Evolutionary conservation across 1,140 invertebrate species (phyloP), one percentile per base, ranked within the genome.

Genomic region (Grapholita molesta): DNA sequence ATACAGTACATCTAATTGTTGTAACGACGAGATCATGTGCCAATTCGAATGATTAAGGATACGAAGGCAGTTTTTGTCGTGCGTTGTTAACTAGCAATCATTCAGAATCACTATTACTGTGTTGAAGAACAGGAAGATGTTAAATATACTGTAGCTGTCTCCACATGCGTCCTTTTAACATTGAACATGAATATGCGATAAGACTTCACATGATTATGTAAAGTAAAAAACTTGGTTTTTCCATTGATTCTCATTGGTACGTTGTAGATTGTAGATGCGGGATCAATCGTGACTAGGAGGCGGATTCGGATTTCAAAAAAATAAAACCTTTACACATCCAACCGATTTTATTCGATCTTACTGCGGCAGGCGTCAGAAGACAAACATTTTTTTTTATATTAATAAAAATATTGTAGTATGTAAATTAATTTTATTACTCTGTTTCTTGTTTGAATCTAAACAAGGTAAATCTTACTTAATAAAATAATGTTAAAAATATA

Each of bases 21-120:
- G 15, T 61, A 61, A 61, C 25, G 9, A 61, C 12, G n/a, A 30
- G 9, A 61, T 61, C 55, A 61, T 61, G 55, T 28, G 32, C 25
- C n/a, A 30, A 61, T 61, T 61, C 12, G 6, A 15, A 61, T 61
- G 12, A 61, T 61, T 57, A 21, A 32, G 7, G 55, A 28, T 61
- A 32, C 28, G 32, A 61, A 61, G 55, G 11, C n/a, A 15, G 55
- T 61, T 61, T 61, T 28, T 61, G 55, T 61, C 55, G 55, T 61
- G 25, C 25, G 24, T 55, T 28, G 23, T 12, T 15, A 28, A n/a
- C 25, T 61, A 61, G 9, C n/a, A 18, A 11, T 24, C 18, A 61
- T 61, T 61, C n/a, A 30, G 30, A 12, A 30, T 28, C 24, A 12
- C 21, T 18, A 48, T 30, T 48, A 48, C 42, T 21, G 21, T 9